Conservation (phyloP, 2,797 vertebrate species). For the Hippoglossus hippoglossus region DNA sequence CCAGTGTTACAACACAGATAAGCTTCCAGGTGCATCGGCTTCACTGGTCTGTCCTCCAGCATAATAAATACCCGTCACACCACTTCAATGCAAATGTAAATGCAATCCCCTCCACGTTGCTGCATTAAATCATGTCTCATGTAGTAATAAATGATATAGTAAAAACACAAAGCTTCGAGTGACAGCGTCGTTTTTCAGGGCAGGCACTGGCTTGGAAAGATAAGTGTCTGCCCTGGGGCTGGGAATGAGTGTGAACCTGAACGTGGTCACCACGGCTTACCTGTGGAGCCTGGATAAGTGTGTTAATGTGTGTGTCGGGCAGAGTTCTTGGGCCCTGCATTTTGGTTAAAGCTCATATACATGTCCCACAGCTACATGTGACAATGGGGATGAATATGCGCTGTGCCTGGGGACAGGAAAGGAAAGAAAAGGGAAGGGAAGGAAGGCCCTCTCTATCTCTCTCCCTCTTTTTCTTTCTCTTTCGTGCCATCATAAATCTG, state of each 20-base stretch:
- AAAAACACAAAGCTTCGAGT: conserved; percentile 21
- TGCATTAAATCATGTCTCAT: conserved; percentile 30
- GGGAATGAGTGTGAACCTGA: conserved; percentile 58
- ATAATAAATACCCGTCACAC: neutral
- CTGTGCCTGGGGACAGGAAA: conserved; percentile 33
- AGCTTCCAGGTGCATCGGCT: conserved; percentile 7
- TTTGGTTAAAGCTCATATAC: conserved; percentile 21
- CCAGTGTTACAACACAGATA: conserved; percentile 5
- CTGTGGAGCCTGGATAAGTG: conserved; percentile 11
- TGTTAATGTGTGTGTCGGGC: neutral
- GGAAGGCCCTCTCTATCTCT: conserved; percentile 23
- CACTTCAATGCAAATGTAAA: conserved; percentile 12
- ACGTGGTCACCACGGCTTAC: conserved; percentile 43
- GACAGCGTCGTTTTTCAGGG: conserved; percentile 45
- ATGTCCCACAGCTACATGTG: conserved; percentile 26
- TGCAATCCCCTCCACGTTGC: conserved; percentile 3
- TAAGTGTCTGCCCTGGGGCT: conserved; percentile 42
- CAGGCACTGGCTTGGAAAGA: conserved; percentile 47
- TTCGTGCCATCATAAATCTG: conserved; percentile 71
- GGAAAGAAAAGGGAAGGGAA: conserved; percentile 29
- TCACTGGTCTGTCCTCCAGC: neutral
- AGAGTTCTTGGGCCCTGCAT: conserved; percentile 7
- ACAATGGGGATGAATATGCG: conserved; percentile 24
- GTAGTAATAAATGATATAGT: too few species aligned
- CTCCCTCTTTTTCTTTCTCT: conserved; percentile 43